A percentile compares a stretch with the other conserved stretches of the same genome.
These are phyloP conservation scores for Lophochroa leadbeateri DNA, from an alignment of 2,113 vertebrate species.

Conservation along the genomic window DNA sequence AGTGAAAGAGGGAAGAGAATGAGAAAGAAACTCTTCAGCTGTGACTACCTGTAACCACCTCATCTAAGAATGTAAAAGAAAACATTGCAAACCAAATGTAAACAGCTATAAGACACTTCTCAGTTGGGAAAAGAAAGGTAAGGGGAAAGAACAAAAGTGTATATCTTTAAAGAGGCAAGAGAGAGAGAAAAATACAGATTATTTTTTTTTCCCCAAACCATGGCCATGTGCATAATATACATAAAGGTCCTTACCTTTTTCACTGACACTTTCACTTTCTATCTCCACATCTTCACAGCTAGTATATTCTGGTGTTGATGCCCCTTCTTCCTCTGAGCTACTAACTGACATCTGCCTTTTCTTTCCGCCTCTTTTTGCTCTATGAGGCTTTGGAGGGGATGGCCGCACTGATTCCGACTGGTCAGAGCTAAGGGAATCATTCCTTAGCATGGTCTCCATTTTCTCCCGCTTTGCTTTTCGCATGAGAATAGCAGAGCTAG, in stretches of 20 bases:
- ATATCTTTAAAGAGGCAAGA: conserved; percentile 5
- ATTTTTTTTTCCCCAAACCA: conserved; percentile 31
- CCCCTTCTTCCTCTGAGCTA: conserved; percentile 98
- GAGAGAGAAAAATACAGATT: conserved; percentile 27
- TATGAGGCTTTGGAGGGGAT: conserved; percentile 91
- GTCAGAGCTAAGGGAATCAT: conserved; percentile 97
- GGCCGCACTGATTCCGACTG: conserved; percentile 95
- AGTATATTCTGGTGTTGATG: conserved; percentile 98
- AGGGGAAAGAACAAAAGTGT: not conserved
- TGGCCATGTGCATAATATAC: conserved; percentile 51
- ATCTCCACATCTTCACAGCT: conserved; percentile 99
- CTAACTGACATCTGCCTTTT: conserved; percentile 98
- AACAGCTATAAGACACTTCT: conserved; percentile 2
- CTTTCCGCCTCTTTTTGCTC: conserved; percentile 89
- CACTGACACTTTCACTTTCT: conserved; percentile 94
- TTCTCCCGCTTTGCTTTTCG: conserved; percentile 90
- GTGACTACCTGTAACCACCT: not conserved
- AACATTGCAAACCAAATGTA: conserved; percentile 25
- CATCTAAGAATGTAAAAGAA: conserved; percentile 5
- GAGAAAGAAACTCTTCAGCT: not conserved
- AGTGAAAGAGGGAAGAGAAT: not conserved
- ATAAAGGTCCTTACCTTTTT: conserved; percentile 88
- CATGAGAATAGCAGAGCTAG: conserved; percentile 78
- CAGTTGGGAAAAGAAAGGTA: not conserved
- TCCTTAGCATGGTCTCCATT: conserved; percentile 90